phyloP scores from a whole-genome alignment of 2,888 invertebrate genomes.

The Drosophila silvestris region DNA sequence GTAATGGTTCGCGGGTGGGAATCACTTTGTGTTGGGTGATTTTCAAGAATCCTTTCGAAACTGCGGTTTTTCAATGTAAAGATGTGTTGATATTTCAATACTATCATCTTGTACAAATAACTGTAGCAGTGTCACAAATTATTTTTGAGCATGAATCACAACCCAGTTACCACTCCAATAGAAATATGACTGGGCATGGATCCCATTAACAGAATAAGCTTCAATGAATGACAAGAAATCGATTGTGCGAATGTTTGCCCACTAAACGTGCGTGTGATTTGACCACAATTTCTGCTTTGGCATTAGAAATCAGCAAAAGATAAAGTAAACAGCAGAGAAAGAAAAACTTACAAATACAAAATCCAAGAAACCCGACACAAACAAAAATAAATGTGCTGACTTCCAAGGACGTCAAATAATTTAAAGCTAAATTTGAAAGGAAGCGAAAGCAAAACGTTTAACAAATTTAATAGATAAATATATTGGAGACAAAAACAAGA shows the following conservation, averaged over 20 bases:
- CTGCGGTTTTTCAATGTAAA: not conserved
- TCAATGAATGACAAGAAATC: slow-evolving; percentile 48
- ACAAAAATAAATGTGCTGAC: not conserved
- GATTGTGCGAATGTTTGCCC: slow-evolving; percentile 29
- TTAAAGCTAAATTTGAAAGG: slow-evolving; percentile 33
- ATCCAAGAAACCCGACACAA: not conserved
- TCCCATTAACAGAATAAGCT: not conserved
- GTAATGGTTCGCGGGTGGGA: slow-evolving; percentile 58
- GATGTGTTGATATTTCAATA: not conserved
- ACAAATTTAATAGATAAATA: not conserved
- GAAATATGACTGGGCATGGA: not conserved
- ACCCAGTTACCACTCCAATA: not conserved
- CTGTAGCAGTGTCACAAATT: not conserved
- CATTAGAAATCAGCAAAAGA: slow-evolving; percentile 42
- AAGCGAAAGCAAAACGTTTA: not conserved
- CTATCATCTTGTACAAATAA: not conserved
- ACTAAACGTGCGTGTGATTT: slow-evolving; percentile 54
- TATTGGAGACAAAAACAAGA: slow-evolving; percentile 23
- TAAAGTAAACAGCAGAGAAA: slow-evolving; percentile 9
- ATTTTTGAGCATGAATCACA: slow-evolving; percentile 2
- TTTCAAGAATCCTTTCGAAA: not conserved
- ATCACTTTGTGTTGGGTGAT: not conserved
- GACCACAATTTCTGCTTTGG: slow-evolving; percentile 45
- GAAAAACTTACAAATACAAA: not conserved
- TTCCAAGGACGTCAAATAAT: slow-evolving; percentile 36